These are phyloP conservation scores for Prenolepis imparis DNA, from an alignment of 2,888 invertebrate genomes.

Conservation along the genomic window DNA sequence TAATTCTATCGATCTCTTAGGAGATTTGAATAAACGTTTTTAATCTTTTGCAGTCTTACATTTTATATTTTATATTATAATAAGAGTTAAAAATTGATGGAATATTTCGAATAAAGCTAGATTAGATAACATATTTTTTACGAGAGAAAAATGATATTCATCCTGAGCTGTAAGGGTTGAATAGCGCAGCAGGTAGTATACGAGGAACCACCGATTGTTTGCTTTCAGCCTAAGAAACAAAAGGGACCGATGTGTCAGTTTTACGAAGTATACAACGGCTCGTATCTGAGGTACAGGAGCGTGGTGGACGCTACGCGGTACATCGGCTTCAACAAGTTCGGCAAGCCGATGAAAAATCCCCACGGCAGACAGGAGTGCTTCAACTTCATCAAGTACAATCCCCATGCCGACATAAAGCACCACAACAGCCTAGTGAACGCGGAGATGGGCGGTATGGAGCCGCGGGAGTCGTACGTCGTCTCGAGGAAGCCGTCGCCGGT, in stretches of 20 bases:
- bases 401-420: constrained; percentile 89
- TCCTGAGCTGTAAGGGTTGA: not conserved
- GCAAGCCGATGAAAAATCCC: constrained; percentile 87
- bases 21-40: not conserved
- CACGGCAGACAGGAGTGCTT: constrained; percentile 88
- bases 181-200: not conserved
- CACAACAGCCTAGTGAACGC: constrained; percentile 89
- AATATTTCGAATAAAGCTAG: not conserved
- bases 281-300: constrained; percentile 89
- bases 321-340: constrained; percentile 89
- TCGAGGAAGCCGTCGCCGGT: constrained; percentile 85
- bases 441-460: constrained; percentile 83
- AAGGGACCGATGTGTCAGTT: constrained; percentile 89
- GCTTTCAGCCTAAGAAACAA: constrained; percentile 88
- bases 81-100: not conserved
- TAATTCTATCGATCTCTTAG: not conserved
- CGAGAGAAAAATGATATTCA: not conserved
- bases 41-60: not conserved
- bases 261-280: constrained; percentile 89
- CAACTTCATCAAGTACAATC: constrained; percentile 89
- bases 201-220: constrained; percentile 73
- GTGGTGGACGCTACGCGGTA: constrained; percentile 88
- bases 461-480: constrained; percentile 76
- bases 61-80: not conserved
- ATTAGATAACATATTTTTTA: not conserved